Evolutionary conservation across 2,888 invertebrate genomes (phyloP).

Genomic region (Tolmerus cingulatus): DNA sequence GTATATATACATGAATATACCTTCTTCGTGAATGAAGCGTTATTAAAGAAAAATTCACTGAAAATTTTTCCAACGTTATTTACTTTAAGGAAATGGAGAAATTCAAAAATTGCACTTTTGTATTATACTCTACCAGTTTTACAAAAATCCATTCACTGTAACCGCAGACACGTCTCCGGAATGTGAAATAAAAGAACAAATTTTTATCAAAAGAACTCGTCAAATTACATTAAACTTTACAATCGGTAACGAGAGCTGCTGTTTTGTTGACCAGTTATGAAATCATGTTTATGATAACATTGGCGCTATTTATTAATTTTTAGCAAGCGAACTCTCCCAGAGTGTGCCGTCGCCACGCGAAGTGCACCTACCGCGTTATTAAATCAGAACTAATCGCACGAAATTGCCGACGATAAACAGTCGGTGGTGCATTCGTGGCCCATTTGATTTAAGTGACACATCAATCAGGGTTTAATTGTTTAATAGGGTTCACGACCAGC

Average conservation of each 20-base stretch:
- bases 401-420: not conserved
- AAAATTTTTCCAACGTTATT: too few species aligned
- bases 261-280: not conserved
- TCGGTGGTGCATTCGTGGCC: not conserved
- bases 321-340: not conserved
- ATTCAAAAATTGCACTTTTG: too few species aligned
- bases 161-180: not conserved
- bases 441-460: not conserved
- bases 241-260: not conserved
- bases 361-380: not conserved
- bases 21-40: too few species aligned
- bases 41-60: too few species aligned
- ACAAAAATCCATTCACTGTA: too few species aligned
- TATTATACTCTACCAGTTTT: too few species aligned
- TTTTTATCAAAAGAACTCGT: not conserved
- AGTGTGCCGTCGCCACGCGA: not conserved
- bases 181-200: not conserved
- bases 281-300: not conserved
- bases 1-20: too few species aligned
- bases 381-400: not conserved
- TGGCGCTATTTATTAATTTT: not conserved
- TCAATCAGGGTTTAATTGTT: not conserved
- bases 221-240: not conserved
- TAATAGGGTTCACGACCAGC: not conserved
- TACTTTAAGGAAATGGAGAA: too few species aligned